A percentile compares a stretch with the other conserved stretches of the same genome.
Evolutionary conservation across 2,797 vertebrate species (phyloP).

Genomic region (Acipenser oxyrinchus): DNA sequence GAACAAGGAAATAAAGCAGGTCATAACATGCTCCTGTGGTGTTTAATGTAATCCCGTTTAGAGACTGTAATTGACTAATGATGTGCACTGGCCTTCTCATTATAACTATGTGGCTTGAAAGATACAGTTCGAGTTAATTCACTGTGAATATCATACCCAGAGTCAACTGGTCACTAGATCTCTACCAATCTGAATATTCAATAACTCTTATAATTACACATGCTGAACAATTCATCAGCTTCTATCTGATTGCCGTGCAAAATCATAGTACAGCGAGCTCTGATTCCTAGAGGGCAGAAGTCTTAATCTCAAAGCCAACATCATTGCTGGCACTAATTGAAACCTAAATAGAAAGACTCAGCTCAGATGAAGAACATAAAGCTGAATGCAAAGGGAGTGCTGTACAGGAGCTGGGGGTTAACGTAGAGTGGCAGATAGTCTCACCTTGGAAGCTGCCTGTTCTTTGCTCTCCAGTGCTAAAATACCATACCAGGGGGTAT

Average conservation of each 20-base stretch:
- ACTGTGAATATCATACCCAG: slow-evolving; percentile 57
- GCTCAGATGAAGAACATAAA: slow-evolving; percentile 53
- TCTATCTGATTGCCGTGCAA: slow-evolving; percentile 71
- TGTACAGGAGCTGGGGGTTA: slow-evolving; percentile 11
- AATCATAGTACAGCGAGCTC: slow-evolving; percentile 56
- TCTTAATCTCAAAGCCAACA: slow-evolving; percentile 75
- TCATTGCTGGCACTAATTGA: slow-evolving; percentile 57
- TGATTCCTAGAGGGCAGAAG: slow-evolving; percentile 70
- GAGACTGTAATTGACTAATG: slow-evolving; percentile 48
- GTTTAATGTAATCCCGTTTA: slow-evolving; percentile 56
- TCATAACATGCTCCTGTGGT: slow-evolving; percentile 36
- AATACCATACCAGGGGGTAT: slow-evolving; percentile 30
- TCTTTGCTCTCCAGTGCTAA: slow-evolving; percentile 20
- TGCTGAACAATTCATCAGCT: slow-evolving; percentile 71
- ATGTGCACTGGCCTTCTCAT: slow-evolving; percentile 52
- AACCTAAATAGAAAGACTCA: slow-evolving; percentile 70
- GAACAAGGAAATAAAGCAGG: slow-evolving; percentile 32
- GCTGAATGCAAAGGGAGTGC: slow-evolving; percentile 28
- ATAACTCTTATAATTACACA: slow-evolving; percentile 74
- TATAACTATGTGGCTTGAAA: slow-evolving; percentile 59
- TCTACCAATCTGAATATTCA: slow-evolving; percentile 68
- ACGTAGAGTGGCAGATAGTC: slow-evolving; percentile 8
- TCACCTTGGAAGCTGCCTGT: slow-evolving; percentile 26
- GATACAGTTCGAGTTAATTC: slow-evolving; percentile 58
- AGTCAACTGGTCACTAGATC: slow-evolving; percentile 45